phyloP scores from a whole-genome alignment of 2,888 invertebrate genomes.

The Priocnemis perturbator region DNA sequence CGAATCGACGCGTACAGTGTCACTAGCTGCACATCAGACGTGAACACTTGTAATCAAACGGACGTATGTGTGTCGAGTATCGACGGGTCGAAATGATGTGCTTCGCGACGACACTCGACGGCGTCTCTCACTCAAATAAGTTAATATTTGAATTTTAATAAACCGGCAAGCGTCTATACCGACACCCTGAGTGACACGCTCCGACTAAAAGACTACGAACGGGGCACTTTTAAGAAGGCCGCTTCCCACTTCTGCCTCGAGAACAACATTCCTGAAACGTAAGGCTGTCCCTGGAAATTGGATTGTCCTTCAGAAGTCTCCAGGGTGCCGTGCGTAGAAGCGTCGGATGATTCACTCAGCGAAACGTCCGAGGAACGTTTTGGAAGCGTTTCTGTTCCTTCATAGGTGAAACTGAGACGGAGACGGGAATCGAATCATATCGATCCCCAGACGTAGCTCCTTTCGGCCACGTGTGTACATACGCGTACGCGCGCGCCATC shows the following conservation, averaged over 20 bases:
- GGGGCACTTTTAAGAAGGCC: conserved; percentile 15
- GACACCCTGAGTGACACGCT: too few species aligned
- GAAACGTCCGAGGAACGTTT: conserved; percentile 41
- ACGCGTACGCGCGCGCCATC: neutral
- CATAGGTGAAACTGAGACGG: conserved; percentile 5
- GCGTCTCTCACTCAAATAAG: neutral
- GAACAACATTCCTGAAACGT: conserved; percentile 46
- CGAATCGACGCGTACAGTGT: neutral
- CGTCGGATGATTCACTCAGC: conserved; percentile 50
- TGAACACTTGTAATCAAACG: too few species aligned
- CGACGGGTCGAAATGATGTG: too few species aligned
- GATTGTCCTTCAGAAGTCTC: conserved; percentile 54
- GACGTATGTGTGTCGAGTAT: neutral
- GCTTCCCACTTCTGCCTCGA: conserved; percentile 30
- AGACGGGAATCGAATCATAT: neutral
- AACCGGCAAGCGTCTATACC: too few species aligned
- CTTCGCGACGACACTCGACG: too few species aligned
- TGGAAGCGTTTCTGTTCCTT: conserved; percentile 27
- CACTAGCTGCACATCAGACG: too few species aligned
- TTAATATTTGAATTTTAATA: too few species aligned
- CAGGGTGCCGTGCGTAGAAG: conserved; percentile 45
- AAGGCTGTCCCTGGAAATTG: conserved; percentile 51
- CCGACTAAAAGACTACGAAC: neutral
- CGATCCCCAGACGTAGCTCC: too few species aligned
- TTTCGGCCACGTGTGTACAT: too few species aligned